phyloP scores from a whole-genome alignment of 53 echinoderm and acorn worm species.

The Temnopleurus reevesii region DNA sequence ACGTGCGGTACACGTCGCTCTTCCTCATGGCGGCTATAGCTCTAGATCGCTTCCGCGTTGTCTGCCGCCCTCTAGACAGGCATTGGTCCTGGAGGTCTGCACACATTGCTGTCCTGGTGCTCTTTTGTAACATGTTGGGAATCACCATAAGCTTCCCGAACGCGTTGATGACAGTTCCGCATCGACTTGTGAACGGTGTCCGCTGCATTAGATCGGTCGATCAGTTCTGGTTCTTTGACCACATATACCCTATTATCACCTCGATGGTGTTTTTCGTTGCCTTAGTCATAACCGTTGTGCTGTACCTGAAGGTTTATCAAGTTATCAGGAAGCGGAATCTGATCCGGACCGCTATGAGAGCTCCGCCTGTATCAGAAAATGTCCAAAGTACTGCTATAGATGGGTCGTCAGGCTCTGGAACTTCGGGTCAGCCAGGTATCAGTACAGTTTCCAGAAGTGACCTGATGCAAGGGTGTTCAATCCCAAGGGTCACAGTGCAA shows the following conservation, averaged over 20 bases:
- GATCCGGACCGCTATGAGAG: background rate
- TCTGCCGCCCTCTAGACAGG: background rate
- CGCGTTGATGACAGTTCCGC: background rate
- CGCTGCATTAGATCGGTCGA: slow-evolving; percentile 23
- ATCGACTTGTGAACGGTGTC: background rate
- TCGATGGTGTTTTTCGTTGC: slow-evolving; percentile 7
- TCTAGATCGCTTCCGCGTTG: slow-evolving; percentile 34
- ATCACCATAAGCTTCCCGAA: background rate
- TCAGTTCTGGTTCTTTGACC: slow-evolving; percentile 11
- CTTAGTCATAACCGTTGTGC: background rate
- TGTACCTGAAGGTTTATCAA: background rate
- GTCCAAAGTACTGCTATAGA: background rate
- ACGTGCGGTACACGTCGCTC: slow-evolving; percentile 20
- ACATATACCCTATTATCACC: background rate
- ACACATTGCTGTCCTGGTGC: background rate
- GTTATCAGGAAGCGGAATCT: slow-evolving; percentile 21
- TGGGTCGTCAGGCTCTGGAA: background rate
- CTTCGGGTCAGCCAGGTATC: background rate
- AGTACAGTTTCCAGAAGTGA: background rate
- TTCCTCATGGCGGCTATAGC: slow-evolving; percentile 47
- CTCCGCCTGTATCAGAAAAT: background rate
- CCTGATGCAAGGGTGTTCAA: background rate
- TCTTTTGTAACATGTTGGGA: background rate
- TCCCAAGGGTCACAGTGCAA: background rate
- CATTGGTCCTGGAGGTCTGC: slow-evolving; percentile 14